phyloP scores from a whole-genome alignment of 1,140 invertebrate genomes.

The Coelopa frigida region DNA sequence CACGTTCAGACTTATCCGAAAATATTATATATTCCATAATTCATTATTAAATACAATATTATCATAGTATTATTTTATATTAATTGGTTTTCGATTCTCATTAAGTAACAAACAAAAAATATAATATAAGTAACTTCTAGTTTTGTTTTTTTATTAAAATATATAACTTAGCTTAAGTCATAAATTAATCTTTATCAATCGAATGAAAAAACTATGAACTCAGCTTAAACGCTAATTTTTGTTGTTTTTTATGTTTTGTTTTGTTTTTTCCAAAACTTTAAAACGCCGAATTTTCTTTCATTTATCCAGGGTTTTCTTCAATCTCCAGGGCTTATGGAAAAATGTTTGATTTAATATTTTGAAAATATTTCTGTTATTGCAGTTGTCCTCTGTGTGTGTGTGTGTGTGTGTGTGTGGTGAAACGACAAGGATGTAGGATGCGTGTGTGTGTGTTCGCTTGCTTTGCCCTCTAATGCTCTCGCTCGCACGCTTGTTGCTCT shows the following conservation, averaged over 20 bases:
- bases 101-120: neutral
- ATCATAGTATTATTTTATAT: constrained; percentile 5
- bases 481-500: neutral
- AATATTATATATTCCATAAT: constrained; percentile 18
- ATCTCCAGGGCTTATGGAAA: too few relatives aligned
- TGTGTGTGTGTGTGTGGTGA: constrained; percentile 5
- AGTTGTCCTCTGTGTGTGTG: neutral
- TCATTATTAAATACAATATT: constrained; percentile 5
- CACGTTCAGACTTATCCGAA: constrained; percentile 45
- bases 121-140: neutral
- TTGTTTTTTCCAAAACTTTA: too few relatives aligned
- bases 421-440: too few relatives aligned
- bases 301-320: too few relatives aligned
- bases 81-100: constrained; percentile 1
- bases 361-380: neutral
- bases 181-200: constrained; percentile 11
- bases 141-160: constrained; percentile 2
- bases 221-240: neutral
- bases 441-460: neutral
- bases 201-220: neutral
- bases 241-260: constrained; percentile 7
- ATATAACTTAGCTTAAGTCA: neutral
- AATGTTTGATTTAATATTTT: neutral
- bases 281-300: too few relatives aligned
- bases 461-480: neutral